A percentile compares a stretch with the other conserved stretches of the same genome.
phyloP scores from a whole-genome alignment of 2,797 vertebrate genomes.

The Percopsis omiscomaycus region DNA sequence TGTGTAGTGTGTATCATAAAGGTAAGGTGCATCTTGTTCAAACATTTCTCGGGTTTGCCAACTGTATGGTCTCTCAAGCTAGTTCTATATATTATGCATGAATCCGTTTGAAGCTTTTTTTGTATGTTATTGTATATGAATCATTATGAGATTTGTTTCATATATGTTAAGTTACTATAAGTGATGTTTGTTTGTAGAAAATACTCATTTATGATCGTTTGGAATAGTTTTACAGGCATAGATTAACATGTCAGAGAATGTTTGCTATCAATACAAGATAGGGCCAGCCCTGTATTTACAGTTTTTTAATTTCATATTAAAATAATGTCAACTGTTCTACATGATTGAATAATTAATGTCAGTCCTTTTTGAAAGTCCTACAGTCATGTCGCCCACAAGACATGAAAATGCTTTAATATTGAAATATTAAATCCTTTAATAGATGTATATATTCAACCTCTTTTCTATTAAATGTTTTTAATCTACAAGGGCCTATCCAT shows the following conservation, averaged over 20 bases:
- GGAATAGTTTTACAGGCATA: conserved; percentile 50
- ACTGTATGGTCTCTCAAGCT: conserved; percentile 68
- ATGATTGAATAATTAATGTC: too few relatives aligned
- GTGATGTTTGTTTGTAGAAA: conserved; percentile 59
- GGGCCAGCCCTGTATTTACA: too few relatives aligned
- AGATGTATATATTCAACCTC: too few relatives aligned
- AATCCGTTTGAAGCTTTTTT: conserved; percentile 68
- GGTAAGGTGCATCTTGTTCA: conserved; percentile 49
- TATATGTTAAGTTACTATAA: conserved; percentile 52
- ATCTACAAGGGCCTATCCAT: conserved; percentile 33
- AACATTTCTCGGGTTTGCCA: conserved; percentile 35
- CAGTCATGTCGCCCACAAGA: too few relatives aligned
- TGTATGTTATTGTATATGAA: conserved; percentile 73
- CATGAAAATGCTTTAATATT: too few relatives aligned
- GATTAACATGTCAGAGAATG: conserved; percentile 19
- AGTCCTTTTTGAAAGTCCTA: too few relatives aligned
- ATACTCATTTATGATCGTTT: conserved; percentile 21
- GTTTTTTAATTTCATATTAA: too few relatives aligned
- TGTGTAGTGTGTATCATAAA: conserved; percentile 44
- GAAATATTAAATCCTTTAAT: too few relatives aligned
- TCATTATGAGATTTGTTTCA: conserved; percentile 48
- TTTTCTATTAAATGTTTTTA: neutral
- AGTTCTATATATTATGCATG: conserved; percentile 72
- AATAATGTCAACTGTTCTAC: too few relatives aligned
- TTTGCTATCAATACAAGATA: too few relatives aligned